Conservation (phyloP, 2,888 invertebrate genomes). For the Diaprepes abbreviatus region DNA sequence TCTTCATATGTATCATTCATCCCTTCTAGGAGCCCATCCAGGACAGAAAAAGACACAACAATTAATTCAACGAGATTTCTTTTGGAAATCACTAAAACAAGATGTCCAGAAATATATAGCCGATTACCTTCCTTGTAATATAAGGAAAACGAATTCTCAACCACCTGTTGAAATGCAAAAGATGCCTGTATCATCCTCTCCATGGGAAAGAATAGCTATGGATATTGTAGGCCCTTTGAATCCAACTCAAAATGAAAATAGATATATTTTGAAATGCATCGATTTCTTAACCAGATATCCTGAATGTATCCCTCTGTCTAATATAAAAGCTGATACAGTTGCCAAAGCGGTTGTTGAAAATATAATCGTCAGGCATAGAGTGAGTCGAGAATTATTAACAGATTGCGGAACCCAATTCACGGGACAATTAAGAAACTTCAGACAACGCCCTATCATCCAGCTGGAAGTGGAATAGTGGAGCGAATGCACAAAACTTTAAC, state of each 20-base stretch:
- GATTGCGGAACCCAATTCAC: constrained; percentile 57
- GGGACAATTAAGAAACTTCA: constrained; percentile 53
- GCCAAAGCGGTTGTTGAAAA: constrained; percentile 45
- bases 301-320: too few relatives aligned
- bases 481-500: constrained; percentile 56
- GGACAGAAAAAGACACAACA: constrained; percentile 58
- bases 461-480: constrained; percentile 58
- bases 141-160: constrained; percentile 52
- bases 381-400: constrained; percentile 52
- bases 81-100: too few relatives aligned
- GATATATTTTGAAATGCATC: too few relatives aligned
- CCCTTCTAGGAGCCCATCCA: constrained; percentile 56
- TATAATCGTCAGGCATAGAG: constrained; percentile 3
- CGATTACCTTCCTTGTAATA: constrained; percentile 54
- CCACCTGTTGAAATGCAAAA: constrained; percentile 25
- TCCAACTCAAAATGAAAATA: too few relatives aligned
- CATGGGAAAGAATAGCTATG: constrained; percentile 53
- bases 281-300: too few relatives aligned
- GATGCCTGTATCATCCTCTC: constrained; percentile 49
- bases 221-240: too few relatives aligned
- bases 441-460: constrained; percentile 57
- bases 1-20: constrained; percentile 46
- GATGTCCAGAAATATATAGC: constrained; percentile 51
- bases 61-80: constrained; percentile 51
- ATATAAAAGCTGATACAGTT: too few relatives aligned